A percentile compares a stretch with the other conserved stretches of the same genome.
Evolutionary conservation across 53 echinoderm and acorn worm genomes (phyloP).

Genomic region (Actinopyga echinites): DNA sequence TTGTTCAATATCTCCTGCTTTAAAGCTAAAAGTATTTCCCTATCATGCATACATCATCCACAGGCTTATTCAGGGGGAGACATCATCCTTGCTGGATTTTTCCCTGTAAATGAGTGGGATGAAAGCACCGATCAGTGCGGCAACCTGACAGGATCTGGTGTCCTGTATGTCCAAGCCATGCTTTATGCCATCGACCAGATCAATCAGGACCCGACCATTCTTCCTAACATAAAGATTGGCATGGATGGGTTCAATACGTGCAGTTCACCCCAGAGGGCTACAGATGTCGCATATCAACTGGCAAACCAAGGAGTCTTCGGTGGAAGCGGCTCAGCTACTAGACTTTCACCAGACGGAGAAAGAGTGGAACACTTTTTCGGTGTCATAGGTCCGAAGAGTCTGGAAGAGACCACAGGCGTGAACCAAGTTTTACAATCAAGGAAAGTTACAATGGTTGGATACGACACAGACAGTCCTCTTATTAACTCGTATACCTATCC

Average conservation of each 20-base stretch:
- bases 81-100: conserved; percentile 79
- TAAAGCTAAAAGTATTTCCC: no score
- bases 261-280: conserved; percentile 2
- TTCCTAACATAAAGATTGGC: conserved; percentile 67
- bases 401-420: conserved; percentile 54
- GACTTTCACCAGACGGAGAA: conserved; percentile 39
- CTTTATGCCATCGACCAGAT: conserved; percentile 75
- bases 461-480: conserved; percentile 34
- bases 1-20: no score
- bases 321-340: conserved; percentile 62
- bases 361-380: conserved; percentile 70
- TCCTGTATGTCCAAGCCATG: conserved; percentile 84
- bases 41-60: background rate
- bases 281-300: background rate
- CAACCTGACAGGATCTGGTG: conserved; percentile 45
- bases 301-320: conserved; percentile 44
- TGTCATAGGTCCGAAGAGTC: conserved; percentile 68
- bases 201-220: conserved; percentile 51
- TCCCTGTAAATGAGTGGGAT: conserved; percentile 59
- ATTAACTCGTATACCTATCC: conserved; percentile 55
- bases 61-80: conserved; percentile 75
- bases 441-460: conserved; percentile 65
- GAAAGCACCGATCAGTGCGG: conserved; percentile 46
- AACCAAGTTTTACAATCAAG: conserved; percentile 51
- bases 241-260: conserved; percentile 86